Evolutionary conservation across 2,113 vertebrate species (phyloP).

Genomic region (Anoplopoma fimbria): DNA sequence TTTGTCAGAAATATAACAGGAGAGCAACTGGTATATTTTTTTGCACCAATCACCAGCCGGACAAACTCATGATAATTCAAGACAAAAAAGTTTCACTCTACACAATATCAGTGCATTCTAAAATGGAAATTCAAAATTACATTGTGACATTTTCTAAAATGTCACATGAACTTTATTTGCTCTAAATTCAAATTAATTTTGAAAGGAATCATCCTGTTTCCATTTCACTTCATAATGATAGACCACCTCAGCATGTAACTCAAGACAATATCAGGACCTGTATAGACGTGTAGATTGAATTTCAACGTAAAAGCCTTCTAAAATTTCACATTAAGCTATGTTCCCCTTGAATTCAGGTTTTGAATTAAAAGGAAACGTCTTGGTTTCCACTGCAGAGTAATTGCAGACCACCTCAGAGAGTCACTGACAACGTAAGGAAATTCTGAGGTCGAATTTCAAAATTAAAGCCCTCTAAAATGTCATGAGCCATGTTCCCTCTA

Average conservation of each 20-base stretch:
- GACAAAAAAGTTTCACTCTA: background rate
- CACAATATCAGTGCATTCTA: background rate
- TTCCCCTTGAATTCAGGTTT: background rate
- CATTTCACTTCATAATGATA: background rate
- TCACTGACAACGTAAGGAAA: too few species aligned
- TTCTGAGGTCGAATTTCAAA: too few species aligned
- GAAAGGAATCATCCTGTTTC: background rate
- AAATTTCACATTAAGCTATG: background rate
- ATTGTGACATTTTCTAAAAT: background rate
- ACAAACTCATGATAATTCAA: background rate
- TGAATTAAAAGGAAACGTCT: background rate
- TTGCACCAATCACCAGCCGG: background rate
- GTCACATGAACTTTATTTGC: background rate
- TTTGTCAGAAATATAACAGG: background rate
- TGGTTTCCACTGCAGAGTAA: too few species aligned
- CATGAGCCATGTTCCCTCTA: too few species aligned
- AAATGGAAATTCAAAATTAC: background rate
- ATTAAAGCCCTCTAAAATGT: too few species aligned
- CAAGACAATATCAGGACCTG: background rate
- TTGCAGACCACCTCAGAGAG: too few species aligned
- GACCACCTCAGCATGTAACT: background rate
- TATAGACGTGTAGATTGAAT: too few species aligned
- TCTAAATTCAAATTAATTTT: background rate
- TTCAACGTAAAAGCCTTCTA: background rate
- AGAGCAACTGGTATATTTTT: background rate